Conservation (phyloP, 2,113 vertebrate species). For the Stegastes partitus region DNA sequence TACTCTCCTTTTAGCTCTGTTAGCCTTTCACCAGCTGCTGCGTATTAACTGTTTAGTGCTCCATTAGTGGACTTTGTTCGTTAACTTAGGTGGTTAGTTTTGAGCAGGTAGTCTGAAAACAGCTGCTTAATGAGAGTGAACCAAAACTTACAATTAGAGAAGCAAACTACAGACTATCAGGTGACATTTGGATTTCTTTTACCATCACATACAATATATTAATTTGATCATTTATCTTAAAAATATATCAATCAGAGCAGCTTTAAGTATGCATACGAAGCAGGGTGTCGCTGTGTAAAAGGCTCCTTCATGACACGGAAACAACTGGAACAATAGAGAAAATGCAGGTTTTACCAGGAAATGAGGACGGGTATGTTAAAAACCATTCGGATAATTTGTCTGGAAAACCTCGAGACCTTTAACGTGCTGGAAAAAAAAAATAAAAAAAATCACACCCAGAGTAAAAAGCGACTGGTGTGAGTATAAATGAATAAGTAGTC, state of each 20-base stretch:
- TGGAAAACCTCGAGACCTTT: constrained; percentile 32
- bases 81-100: not conserved
- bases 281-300: no score
- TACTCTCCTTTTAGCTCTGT: not conserved
- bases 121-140: not conserved
- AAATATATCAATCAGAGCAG: not conserved
- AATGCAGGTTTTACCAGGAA: not conserved
- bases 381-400: not conserved
- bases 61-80: not conserved
- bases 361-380: not conserved
- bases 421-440: constrained; percentile 7
- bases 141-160: not conserved
- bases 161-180: not conserved
- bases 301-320: not conserved
- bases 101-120: not conserved
- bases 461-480: constrained; percentile 56
- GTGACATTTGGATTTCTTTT: not conserved
- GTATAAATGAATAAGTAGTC: constrained; percentile 79
- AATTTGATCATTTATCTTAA: not conserved
- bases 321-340: not conserved
- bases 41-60: not conserved
- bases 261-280: not conserved
- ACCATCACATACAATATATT: no score
- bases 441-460: constrained; percentile 42
- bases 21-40: no score